Evolutionary conservation across 2,888 invertebrate species (phyloP).

Genomic region (Hipparchia semele): DNA sequence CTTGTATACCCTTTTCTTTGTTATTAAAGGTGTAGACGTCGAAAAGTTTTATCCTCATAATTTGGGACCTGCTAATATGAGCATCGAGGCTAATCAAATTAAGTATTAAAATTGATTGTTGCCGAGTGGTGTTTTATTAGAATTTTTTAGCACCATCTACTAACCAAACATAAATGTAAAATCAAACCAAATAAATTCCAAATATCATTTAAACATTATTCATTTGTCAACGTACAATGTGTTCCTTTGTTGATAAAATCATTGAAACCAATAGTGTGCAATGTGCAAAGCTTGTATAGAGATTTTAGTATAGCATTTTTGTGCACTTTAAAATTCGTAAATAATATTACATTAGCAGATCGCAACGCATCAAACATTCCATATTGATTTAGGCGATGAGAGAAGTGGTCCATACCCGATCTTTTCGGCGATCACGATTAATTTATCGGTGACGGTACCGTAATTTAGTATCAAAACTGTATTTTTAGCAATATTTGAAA

Average conservation of each 20-base stretch:
- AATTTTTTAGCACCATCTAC: conserved; percentile 45
- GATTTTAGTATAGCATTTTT: conserved; percentile 22
- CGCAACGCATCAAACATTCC: background rate
- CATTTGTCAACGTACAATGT: conserved; percentile 24
- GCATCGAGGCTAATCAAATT: conserved; percentile 74
- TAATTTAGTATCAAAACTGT: too few species aligned
- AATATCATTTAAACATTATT: conserved; percentile 5
- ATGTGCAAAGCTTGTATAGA: conserved; percentile 17
- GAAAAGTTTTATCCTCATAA: conserved; percentile 63
- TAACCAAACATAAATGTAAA: conserved; percentile 38
- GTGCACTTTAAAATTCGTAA: conserved; percentile 1
- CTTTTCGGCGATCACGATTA: too few species aligned
- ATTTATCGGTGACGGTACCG: too few species aligned
- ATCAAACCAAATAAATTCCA: background rate
- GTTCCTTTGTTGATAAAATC: background rate
- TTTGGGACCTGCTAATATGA: conserved; percentile 71
- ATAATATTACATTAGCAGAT: background rate
- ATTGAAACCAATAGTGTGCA: background rate
- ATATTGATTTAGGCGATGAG: background rate
- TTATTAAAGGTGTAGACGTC: conserved; percentile 73
- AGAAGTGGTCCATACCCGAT: too few species aligned
- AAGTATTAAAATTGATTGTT: conserved; percentile 74
- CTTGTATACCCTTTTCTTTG: conserved; percentile 41
- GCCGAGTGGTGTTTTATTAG: conserved; percentile 60
- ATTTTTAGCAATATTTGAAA: too few species aligned